Evolutionary conservation across 2,113 vertebrate genomes (phyloP).

Genomic region (Pavo muticus): DNA sequence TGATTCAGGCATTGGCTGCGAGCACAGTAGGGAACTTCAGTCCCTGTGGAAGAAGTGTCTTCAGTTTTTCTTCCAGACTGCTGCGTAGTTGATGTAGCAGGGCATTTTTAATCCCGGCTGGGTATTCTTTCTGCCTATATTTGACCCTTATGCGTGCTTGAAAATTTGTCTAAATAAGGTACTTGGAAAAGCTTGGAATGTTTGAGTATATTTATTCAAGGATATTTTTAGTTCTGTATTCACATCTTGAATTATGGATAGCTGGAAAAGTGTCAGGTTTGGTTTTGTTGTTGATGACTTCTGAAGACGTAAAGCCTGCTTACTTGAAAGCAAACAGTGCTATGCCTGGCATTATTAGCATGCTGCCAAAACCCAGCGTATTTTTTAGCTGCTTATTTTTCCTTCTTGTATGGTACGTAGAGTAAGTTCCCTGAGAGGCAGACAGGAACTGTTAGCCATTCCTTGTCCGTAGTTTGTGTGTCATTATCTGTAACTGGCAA

Average conservation of each 20-base stretch:
- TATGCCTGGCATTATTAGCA: neutral
- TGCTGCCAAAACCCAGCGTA: neutral
- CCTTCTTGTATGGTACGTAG: neutral
- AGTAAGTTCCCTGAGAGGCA: neutral
- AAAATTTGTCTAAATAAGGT: neutral
- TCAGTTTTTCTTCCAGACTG: neutral
- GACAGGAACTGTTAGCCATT: neutral
- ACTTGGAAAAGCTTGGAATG: neutral
- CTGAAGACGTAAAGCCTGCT: neutral
- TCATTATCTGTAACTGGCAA: neutral
- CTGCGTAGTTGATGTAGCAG: neutral
- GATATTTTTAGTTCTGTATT: neutral
- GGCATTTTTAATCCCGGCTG: neutral
- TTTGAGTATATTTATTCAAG: neutral
- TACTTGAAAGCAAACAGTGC: neutral
- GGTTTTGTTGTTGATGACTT: neutral
- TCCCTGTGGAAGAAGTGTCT: neutral
- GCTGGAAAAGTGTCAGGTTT: neutral
- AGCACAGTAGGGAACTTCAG: neutral
- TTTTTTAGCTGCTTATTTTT: neutral
- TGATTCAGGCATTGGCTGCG: neutral
- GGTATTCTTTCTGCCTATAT: neutral
- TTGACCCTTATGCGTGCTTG: neutral
- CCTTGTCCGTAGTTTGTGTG: neutral
- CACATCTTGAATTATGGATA: neutral